These are phyloP conservation scores for Amphibalanus amphitrite DNA, from an alignment of 1,140 invertebrate species.

Conservation along the genomic window DNA sequence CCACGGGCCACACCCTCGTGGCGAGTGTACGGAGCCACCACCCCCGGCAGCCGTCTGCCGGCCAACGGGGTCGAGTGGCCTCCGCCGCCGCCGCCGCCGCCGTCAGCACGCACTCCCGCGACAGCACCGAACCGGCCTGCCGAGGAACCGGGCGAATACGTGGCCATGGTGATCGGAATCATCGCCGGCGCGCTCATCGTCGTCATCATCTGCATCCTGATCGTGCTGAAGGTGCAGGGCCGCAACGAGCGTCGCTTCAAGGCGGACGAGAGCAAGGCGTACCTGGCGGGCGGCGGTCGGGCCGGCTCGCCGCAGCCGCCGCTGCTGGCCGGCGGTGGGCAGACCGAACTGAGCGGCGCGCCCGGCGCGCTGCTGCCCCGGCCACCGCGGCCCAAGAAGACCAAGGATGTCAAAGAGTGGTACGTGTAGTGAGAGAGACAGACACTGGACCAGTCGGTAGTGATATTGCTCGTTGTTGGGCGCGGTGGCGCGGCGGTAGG, in stretches of 20 bases:
- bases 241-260: slow-evolving; percentile 74
- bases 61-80: too few relatives aligned
- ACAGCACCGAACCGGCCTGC: background rate
- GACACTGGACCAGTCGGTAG: too few relatives aligned
- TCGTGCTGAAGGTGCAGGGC: slow-evolving; percentile 75
- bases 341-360: slow-evolving; percentile 29
- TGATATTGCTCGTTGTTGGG: too few relatives aligned
- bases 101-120: too few relatives aligned
- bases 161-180: slow-evolving; percentile 59
- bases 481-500: too few relatives aligned
- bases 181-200: slow-evolving; percentile 79
- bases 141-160: slow-evolving; percentile 28
- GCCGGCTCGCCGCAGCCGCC: slow-evolving; percentile 26
- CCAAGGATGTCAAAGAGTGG: slow-evolving; percentile 84
- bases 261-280: slow-evolving; percentile 50
- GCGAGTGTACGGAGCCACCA: too few relatives aligned
- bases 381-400: too few relatives aligned
- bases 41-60: too few relatives aligned
- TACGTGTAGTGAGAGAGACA: slow-evolving; percentile 71
- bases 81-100: too few relatives aligned
- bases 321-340: slow-evolving; percentile 24
- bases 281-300: slow-evolving; percentile 29
- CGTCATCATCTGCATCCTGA: slow-evolving; percentile 71
- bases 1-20: too few relatives aligned
- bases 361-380: slow-evolving; percentile 42